phyloP scores from a whole-genome alignment of 2,888 invertebrate species.

The Smittia sp. region DNA sequence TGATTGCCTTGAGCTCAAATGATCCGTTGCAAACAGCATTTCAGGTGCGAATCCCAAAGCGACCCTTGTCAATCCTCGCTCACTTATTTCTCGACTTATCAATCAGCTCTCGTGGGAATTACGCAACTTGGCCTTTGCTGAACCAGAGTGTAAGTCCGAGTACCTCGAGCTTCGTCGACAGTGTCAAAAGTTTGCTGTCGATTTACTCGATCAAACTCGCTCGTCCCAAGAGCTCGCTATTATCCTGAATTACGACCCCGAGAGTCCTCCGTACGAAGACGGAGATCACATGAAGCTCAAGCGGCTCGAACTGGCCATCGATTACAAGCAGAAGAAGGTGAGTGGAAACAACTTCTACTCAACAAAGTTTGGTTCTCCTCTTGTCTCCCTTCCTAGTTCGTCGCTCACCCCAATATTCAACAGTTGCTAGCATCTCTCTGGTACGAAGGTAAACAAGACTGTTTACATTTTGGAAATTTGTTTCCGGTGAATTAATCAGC shows the following conservation, averaged over 20 bases:
- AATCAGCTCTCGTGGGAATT: constrained; percentile 81
- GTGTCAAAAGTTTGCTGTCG: constrained; percentile 88
- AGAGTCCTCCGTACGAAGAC: constrained; percentile 67
- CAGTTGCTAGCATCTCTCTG: constrained; percentile 87
- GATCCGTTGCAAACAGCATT: constrained; percentile 94
- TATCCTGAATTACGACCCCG: constrained; percentile 87
- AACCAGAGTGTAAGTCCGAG: constrained; percentile 89
- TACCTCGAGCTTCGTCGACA: constrained; percentile 82
- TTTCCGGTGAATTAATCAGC: not conserved
- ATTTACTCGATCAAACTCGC: constrained; percentile 83
- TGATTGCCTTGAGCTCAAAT: constrained; percentile 86
- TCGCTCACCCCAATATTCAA: constrained; percentile 93
- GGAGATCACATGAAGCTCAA: constrained; percentile 83
- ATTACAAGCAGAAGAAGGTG: constrained; percentile 93
- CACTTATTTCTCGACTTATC: constrained; percentile 1
- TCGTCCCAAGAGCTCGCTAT: constrained; percentile 91
- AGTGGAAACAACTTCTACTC: constrained; percentile 34
- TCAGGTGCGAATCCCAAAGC: constrained; percentile 54
- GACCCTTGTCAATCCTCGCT: not conserved
- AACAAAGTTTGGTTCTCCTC: not conserved
- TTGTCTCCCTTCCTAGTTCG: constrained; percentile 63
- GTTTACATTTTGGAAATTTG: not conserved
- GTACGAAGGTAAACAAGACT: constrained; percentile 71
- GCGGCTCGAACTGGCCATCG: constrained; percentile 83
- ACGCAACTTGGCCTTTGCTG: constrained; percentile 81